Conservation (phyloP, 35 echinoderm and acorn worm species). For the Lytechinus variegatus region DNA sequence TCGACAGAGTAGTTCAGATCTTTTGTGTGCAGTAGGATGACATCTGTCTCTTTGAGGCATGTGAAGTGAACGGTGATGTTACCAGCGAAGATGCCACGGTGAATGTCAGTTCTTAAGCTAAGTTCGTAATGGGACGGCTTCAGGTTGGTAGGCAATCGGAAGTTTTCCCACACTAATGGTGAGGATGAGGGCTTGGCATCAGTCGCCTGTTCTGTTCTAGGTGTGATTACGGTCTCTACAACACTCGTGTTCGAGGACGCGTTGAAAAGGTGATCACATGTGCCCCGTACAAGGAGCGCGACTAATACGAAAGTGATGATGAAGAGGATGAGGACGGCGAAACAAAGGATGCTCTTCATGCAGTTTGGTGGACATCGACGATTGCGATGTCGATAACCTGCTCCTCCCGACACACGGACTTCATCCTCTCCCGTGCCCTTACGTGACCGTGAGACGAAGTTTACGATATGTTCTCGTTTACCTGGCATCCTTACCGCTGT, state of each 20-base stretch:
- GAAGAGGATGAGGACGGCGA: conserved; percentile 54
- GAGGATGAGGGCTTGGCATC: not conserved
- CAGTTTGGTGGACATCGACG: conserved; percentile 6
- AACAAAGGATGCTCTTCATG: conserved; percentile 26
- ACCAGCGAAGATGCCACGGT: conserved; percentile 64
- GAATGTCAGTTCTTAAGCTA: conserved; percentile 62
- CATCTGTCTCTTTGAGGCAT: conserved; percentile 56
- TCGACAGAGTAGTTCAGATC: conserved; percentile 47
- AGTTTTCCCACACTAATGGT: conserved; percentile 50
- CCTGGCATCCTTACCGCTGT: conserved; percentile 45
- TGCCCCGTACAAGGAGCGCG: conserved; percentile 57
- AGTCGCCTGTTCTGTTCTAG: not conserved
- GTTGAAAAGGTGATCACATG: not conserved
- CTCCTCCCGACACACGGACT: conserved; percentile 11
- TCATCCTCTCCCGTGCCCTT: conserved; percentile 40
- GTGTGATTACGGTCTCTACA: not conserved
- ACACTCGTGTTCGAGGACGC: not conserved
- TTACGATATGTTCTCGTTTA: conserved; percentile 25
- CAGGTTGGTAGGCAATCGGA: conserved; percentile 67
- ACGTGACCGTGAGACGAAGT: conserved; percentile 42
- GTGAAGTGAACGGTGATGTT: conserved; percentile 63
- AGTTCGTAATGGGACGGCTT: conserved; percentile 67
- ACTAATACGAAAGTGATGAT: conserved; percentile 58
- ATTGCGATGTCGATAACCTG: not conserved
- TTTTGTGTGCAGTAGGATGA: conserved; percentile 69